These are phyloP conservation scores for Caenorhabditis sp. DNA, from an alignment of 2,888 invertebrate genomes.

Conservation along the genomic window DNA sequence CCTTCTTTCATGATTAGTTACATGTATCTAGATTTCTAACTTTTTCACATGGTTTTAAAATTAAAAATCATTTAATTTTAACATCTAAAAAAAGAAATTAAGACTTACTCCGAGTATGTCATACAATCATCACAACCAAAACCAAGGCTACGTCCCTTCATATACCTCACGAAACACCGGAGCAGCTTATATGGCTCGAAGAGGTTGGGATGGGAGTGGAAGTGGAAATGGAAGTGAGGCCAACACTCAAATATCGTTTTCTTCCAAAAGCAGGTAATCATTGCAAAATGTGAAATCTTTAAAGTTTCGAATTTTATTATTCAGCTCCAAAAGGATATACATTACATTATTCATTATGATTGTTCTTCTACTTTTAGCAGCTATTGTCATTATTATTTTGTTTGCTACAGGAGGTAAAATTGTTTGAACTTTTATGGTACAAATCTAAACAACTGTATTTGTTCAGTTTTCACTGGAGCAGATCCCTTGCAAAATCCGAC, in stretches of 20 bases:
- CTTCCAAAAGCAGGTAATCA: constrained; percentile 44
- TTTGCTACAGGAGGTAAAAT: constrained; percentile 67
- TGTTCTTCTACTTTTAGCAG: constrained; percentile 67
- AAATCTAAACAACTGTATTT: neutral
- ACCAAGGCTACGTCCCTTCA: constrained; percentile 61
- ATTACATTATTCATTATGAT: constrained; percentile 60
- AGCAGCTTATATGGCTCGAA: constrained; percentile 63
- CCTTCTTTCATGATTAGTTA: too few species aligned
- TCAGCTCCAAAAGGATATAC: constrained; percentile 63
- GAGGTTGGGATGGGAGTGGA: constrained; percentile 61
- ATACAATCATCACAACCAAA: constrained; percentile 60
- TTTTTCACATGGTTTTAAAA: too few species aligned
- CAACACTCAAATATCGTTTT: constrained; percentile 49
- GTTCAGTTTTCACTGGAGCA: constrained; percentile 29
- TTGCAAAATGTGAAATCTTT: neutral
- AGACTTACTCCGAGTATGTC: constrained; percentile 44
- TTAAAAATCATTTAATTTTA: too few species aligned
- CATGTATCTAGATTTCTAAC: too few species aligned
- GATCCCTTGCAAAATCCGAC: constrained; percentile 47
- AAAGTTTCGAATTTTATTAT: constrained; percentile 2
- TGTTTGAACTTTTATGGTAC: neutral
- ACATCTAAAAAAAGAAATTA: too few species aligned
- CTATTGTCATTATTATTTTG: constrained; percentile 71
- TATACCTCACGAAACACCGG: constrained; percentile 65
- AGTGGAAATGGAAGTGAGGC: constrained; percentile 25